Percentiles rank a stretch among this genome's conserved stretches.
Conservation (phyloP, 2,113 vertebrate species). For the Cyanoramphus novaezelandiae region DNA sequence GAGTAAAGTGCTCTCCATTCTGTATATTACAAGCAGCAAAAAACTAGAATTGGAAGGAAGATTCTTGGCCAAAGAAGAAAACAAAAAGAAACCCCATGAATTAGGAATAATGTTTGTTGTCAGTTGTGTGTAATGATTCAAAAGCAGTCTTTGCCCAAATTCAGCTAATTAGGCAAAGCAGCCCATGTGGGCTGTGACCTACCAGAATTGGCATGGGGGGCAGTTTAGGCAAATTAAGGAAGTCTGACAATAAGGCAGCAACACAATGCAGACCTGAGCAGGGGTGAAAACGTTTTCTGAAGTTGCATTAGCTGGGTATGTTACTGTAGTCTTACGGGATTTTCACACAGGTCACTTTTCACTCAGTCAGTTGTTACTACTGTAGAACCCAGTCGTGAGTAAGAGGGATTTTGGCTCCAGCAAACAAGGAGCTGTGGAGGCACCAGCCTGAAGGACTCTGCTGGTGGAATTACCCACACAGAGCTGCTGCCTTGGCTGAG, state of each 20-base stretch:
- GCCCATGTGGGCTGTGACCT: background rate
- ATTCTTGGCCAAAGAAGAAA: fast-evolving
- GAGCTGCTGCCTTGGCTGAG: background rate
- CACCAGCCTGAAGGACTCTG: background rate
- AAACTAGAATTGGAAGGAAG: background rate
- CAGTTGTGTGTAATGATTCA: background rate
- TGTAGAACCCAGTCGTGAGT: background rate
- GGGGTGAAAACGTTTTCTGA: background rate
- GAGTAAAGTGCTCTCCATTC: background rate
- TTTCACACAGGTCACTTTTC: background rate
- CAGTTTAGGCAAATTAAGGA: background rate
- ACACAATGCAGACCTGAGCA: background rate
- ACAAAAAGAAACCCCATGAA: fast-evolving
- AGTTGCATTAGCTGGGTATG: too few species aligned
- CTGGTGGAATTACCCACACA: background rate
- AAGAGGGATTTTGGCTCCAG: fast-evolving
- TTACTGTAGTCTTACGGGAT: background rate
- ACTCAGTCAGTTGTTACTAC: background rate
- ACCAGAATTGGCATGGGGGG: background rate
- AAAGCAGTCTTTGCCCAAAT: background rate
- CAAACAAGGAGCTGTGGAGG: background rate
- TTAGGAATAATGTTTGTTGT: background rate
- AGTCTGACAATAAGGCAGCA: background rate
- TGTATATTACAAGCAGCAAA: background rate
- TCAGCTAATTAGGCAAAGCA: background rate